phyloP scores from a whole-genome alignment of 2,113 vertebrate genomes.

The Merops nubicus region DNA sequence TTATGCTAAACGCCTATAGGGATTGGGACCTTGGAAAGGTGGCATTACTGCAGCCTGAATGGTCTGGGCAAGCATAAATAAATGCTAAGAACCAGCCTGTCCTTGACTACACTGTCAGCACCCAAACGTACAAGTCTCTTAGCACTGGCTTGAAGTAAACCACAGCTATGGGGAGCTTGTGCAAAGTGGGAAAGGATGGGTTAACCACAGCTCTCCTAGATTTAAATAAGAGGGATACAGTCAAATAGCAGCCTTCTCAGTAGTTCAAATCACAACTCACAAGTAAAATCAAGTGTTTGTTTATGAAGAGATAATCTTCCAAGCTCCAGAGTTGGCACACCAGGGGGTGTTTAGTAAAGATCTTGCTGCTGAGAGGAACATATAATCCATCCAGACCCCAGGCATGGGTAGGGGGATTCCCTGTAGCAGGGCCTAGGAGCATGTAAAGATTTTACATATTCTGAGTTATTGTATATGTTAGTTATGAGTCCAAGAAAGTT shows the following conservation, averaged over 20 bases:
- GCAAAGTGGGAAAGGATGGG: not conserved
- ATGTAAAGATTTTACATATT: not conserved
- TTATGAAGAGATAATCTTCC: slow-evolving; percentile 2
- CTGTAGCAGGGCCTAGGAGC: not conserved
- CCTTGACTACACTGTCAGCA: not conserved
- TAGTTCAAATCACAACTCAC: not conserved
- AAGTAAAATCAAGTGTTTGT: not conserved
- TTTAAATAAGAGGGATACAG: not conserved
- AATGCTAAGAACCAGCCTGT: not conserved
- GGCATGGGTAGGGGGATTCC: not conserved
- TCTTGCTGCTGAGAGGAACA: not conserved
- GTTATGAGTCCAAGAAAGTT: not conserved
- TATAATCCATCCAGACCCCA: not conserved
- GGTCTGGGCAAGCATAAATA: not conserved
- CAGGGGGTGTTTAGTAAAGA: not conserved
- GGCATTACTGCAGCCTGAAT: not conserved
- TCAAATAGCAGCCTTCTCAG: not conserved
- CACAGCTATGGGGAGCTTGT: not conserved
- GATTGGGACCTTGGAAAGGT: not conserved
- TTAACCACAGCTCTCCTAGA: not conserved
- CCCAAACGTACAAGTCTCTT: not conserved
- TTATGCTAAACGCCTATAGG: not conserved
- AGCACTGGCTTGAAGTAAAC: not conserved
- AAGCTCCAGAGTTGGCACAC: not conserved
- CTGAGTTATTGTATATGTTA: not conserved